Evolutionary conservation across 2,888 invertebrate species (phyloP), one percentile per base, ranked within the genome.

Genomic region (Tenodera sinensis): DNA sequence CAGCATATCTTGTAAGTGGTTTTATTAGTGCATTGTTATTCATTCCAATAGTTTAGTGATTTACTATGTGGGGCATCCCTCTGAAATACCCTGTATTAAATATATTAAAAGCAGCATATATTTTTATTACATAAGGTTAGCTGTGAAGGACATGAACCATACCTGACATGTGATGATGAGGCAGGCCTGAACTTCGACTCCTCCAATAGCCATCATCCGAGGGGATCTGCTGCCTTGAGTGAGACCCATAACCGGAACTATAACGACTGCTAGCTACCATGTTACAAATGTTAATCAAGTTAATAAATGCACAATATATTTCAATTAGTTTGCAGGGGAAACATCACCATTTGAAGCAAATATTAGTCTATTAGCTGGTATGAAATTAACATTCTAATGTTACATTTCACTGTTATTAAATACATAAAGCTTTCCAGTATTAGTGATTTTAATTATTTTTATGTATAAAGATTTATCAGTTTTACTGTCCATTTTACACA

Each of bases 121-220:
- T 4, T 30, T 30, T 30, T 30, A n/a, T n/a, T n/a, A n/a, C 30
- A 3, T 83, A 25, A 28, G 14, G 83, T 14, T 30, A 83, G 28
- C 25, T 25, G 20, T 14, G 15, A 83, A 30, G 0, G 9, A 83
- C 25, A 25, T 28, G 30, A 15, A 84, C 34, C 85, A 85, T 89
- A 89, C 89, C 89, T 87, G 87, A 87, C 82, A 84, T 81, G 14
- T 71, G 54, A 47, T 89, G 87, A 87, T 88, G 89, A 30, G 88
- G 42, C 34, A 87, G 34, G 14, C 82, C 87, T 34, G 82, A 83
- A n/a, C 28, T 84, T 83, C 89, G 83, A 83, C 88, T 87, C 28
- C 87, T 89, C 90, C 90, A 90, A 54, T 88, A 88, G 20, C 89
- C 47, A 4, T 90, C 90, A 30, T 89, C 90, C 15, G 89, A 84